Conservation (phyloP, 2,113 vertebrate genomes). For the Hylia prasina region DNA sequence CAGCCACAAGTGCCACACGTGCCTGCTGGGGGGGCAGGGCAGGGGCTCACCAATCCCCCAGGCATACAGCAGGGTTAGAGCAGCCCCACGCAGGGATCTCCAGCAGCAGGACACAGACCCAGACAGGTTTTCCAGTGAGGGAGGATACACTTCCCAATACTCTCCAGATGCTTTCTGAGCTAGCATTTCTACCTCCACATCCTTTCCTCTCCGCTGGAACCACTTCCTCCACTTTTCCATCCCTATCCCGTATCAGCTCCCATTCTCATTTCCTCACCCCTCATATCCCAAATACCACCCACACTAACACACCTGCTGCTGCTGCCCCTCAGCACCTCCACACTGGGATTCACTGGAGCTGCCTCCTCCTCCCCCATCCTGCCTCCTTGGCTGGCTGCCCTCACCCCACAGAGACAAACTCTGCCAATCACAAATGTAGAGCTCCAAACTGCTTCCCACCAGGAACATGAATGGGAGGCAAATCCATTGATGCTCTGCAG, state of each 20-base stretch:
- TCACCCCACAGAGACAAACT: not conserved
- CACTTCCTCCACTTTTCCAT: not conserved
- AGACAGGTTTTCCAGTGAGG: not conserved
- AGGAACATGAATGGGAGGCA: not conserved
- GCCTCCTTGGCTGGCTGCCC: not conserved
- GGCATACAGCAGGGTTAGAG: not conserved
- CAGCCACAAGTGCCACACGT: not conserved
- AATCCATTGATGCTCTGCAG: not conserved
- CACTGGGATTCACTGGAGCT: not conserved
- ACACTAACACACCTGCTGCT: not conserved
- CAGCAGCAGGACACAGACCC: not conserved
- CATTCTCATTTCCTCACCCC: not conserved
- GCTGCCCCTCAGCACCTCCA: not conserved
- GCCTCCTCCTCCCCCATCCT: not conserved
- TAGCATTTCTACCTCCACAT: not conserved
- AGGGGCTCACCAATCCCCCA: not conserved
- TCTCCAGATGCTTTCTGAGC: not conserved
- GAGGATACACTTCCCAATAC: not conserved
- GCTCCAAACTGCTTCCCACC: not conserved
- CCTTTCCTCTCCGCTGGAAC: not conserved
- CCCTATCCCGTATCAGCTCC: not conserved
- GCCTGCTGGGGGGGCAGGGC: not conserved
- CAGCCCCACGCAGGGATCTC: not conserved
- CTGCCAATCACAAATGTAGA: not conserved
- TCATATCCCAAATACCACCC: accelerated